phyloP scores from a whole-genome alignment of 2,113 vertebrate species.

The Syngnathoides biaculeatus region DNA sequence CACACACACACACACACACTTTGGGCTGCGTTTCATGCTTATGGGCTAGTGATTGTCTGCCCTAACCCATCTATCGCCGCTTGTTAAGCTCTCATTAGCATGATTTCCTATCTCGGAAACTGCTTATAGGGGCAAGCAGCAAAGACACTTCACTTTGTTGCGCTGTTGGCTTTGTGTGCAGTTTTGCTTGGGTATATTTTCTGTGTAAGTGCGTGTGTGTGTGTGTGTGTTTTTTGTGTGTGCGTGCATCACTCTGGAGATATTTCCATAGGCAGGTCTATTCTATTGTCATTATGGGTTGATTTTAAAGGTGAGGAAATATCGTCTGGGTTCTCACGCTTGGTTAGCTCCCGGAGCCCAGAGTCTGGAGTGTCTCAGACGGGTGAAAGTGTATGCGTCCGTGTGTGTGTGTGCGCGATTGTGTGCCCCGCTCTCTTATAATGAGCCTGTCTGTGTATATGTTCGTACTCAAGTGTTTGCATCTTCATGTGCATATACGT shows the following conservation, averaged over 20 bases:
- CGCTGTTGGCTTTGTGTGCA: constrained; percentile 26
- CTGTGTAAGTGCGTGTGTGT: constrained; percentile 8
- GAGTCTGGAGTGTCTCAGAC: constrained; percentile 64
- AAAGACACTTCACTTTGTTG: constrained; percentile 55
- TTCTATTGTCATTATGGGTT: constrained; percentile 70
- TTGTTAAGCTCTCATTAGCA: constrained; percentile 70
- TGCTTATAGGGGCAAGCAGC: constrained; percentile 61
- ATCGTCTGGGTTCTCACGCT: constrained; percentile 70
- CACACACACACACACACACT: constrained; percentile 46
- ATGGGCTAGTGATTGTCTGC: constrained; percentile 73
- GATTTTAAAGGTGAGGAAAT: constrained; percentile 74
- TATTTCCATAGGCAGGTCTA: constrained; percentile 74
- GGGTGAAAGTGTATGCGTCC: constrained; percentile 30
- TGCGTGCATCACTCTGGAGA: constrained; percentile 46
- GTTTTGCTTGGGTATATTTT: constrained; percentile 43
- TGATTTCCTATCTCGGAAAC: constrained; percentile 69
- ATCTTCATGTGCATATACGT: constrained; percentile 49
- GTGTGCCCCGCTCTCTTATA: constrained; percentile 7
- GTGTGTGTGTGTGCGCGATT: constrained; percentile 8
- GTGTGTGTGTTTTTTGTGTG: constrained; percentile 16
- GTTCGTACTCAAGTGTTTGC: constrained; percentile 31
- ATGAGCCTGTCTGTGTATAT: constrained; percentile 25
- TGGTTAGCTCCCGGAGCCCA: constrained; percentile 69
- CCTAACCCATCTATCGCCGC: constrained; percentile 72
- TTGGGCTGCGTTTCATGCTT: constrained; percentile 56